Evolutionary conservation across 2,888 invertebrate genomes (phyloP).

Genomic region (Andrena trimmerana): DNA sequence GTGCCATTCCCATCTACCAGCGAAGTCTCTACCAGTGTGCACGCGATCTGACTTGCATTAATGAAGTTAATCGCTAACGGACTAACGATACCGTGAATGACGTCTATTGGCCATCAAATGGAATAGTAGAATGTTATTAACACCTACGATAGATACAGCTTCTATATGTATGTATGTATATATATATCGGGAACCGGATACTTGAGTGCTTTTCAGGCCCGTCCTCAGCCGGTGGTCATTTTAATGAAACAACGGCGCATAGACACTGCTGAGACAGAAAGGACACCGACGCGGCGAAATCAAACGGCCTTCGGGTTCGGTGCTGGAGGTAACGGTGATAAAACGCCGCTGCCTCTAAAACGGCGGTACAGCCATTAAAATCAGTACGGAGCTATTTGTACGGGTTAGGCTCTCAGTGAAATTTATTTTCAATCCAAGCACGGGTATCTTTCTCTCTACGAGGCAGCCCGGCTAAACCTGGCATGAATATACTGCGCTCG

Average conservation of each 20-base stretch:
- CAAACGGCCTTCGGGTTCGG: constrained; percentile 62
- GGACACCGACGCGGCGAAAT: constrained; percentile 71
- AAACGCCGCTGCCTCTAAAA: constrained; percentile 58
- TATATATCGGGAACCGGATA: too few relatives aligned
- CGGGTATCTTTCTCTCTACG: constrained; percentile 70
- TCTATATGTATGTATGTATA: too few relatives aligned
- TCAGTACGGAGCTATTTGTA: constrained; percentile 74
- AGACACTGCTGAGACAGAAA: constrained; percentile 46
- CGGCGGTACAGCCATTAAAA: constrained; percentile 71
- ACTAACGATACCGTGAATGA: constrained; percentile 17
- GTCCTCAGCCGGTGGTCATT: constrained; percentile 17
- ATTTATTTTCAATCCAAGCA: constrained; percentile 78
- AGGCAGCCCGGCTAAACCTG: constrained; percentile 59
- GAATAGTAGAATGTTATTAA: background rate
- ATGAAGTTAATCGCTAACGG: constrained; percentile 47
- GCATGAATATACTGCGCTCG: constrained; percentile 68
- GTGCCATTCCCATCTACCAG: constrained; percentile 45
- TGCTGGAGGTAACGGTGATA: constrained; percentile 67
- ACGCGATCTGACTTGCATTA: constrained; percentile 48
- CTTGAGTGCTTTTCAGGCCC: too few relatives aligned
- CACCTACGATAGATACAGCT: background rate
- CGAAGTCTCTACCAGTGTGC: constrained; percentile 39
- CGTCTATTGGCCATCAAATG: background rate
- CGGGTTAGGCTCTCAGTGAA: constrained; percentile 74
- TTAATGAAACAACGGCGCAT: constrained; percentile 34